phyloP scores from a whole-genome alignment of 1,140 invertebrate species.

The Hyles euphorbiae region DNA sequence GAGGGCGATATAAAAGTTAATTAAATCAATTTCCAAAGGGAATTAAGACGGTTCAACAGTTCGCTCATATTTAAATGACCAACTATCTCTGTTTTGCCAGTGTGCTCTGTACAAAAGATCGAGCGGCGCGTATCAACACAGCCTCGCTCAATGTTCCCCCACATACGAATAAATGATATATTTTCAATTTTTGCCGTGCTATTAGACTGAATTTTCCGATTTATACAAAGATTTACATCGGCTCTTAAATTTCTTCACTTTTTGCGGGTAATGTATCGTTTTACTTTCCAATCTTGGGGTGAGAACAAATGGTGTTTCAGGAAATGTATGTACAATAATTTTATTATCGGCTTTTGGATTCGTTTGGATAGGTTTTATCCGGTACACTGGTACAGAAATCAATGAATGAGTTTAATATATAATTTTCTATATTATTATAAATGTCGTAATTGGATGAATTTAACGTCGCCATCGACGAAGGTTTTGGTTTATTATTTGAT shows the following conservation, averaged over 20 bases:
- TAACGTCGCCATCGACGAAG: no score
- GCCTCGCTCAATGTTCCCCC: slow-evolving; percentile 42
- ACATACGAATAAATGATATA: slow-evolving; percentile 56
- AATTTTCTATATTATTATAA: no score
- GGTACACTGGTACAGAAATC: not conserved
- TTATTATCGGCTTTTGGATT: not conserved
- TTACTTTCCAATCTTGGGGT: not conserved
- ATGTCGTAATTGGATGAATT: no score
- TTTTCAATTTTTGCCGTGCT: slow-evolving; percentile 66
- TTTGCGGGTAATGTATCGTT: not conserved
- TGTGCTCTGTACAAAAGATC: slow-evolving; percentile 47
- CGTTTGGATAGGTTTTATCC: not conserved
- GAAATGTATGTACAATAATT: no score
- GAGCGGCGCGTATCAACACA: slow-evolving; percentile 45
- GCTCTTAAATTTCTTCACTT: slow-evolving; percentile 1
- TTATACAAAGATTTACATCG: slow-evolving; percentile 53
- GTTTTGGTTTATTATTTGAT: no score
- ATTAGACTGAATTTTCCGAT: slow-evolving; percentile 49
- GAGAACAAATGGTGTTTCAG: no score
- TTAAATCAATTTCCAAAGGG: slow-evolving; percentile 29
- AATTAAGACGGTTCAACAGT: slow-evolving; percentile 29
- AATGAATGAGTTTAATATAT: no score
- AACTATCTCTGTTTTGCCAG: slow-evolving; percentile 62
- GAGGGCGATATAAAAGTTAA: slow-evolving; percentile 19
- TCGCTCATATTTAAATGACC: slow-evolving; percentile 25